Base-by-base conservation (phyloP, 2,888 invertebrate species). In the Zaprionus bogoriensis region DNA sequence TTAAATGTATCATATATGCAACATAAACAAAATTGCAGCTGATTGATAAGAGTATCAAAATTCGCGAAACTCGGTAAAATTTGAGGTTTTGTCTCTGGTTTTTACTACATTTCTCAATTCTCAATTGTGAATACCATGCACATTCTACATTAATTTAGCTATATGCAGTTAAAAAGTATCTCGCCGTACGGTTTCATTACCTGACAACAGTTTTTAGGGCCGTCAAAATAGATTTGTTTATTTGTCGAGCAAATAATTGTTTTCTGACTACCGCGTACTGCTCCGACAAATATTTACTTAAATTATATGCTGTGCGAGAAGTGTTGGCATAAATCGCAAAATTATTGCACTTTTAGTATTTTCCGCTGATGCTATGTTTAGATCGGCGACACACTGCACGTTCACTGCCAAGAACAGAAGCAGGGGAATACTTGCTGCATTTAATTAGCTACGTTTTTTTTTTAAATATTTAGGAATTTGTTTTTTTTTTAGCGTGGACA, bases 321-420 rank as follows among this genome's bases (percentile, higher is more conserved):
- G 7, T 3, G 9, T 41, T 5, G 38, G 19, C 9, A 27, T 19
- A 14, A 28, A 25, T 20, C 4, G 10, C 28, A 22, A 14, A 7
- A 4, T 28, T 14, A 9, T 39, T 10, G 10, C 5, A 52, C 12
- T 12, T 14, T n/a, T 10, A 4, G 28, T 36, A 20, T 53, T 50
- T 45, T 53, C 12, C 10, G 17, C 4, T 53, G 3, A 1, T 14
- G 9, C 63, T 67, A 67, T 67, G 44, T 71, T 72, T 73, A 67
- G 73, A 72, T 12, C 41, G 36, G 27, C 10, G 10, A 10, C 10
- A 9, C 5, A 4, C 2, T 38, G 38, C n/a, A 47, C 25, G 28
- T 69, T 71, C 72, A 66, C 55, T 71, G 69, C 48, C 69, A 69
- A 69, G 45, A 55, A 46, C 67, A 9, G 7, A 36, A 36, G 14